Conservation (phyloP, 1,140 invertebrate genomes). For the Bilobella aurantiaca region DNA sequence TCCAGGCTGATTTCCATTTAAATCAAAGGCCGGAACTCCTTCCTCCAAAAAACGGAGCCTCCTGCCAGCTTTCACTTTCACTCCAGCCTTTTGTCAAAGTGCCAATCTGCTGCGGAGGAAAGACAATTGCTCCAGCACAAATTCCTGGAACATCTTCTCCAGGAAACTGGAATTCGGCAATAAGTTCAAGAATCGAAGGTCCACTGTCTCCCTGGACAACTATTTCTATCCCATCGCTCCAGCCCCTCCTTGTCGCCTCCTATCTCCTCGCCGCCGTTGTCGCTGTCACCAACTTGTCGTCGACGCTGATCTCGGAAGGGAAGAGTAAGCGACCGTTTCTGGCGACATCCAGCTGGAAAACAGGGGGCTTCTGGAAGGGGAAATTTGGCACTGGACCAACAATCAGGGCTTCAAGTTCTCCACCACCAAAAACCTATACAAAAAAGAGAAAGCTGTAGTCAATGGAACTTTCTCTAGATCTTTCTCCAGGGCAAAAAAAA, state of each 20-base stretch:
- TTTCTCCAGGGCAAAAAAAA: too few relatives aligned
- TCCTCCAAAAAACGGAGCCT: not conserved
- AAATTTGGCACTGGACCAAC: slow-evolving; percentile 10
- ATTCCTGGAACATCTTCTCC: not conserved
- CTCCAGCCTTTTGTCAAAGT: not conserved
- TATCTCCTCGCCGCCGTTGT: too few relatives aligned
- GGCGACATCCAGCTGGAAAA: too few relatives aligned
- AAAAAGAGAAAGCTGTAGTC: not conserved
- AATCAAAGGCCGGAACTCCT: not conserved
- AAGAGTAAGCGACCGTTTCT: too few relatives aligned
- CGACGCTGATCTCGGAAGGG: too few relatives aligned
- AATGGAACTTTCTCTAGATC: too few relatives aligned
- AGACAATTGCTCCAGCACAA: not conserved
- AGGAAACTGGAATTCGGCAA: not conserved
- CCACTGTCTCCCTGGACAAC: not conserved
- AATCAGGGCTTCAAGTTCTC: not conserved
- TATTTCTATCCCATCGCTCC: too few relatives aligned
- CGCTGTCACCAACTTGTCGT: too few relatives aligned
- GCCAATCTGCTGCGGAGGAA: not conserved
- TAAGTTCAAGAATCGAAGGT: not conserved
- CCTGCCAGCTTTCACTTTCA: not conserved
- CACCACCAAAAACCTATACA: not conserved
- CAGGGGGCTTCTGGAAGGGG: too few relatives aligned
- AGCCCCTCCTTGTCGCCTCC: too few relatives aligned
- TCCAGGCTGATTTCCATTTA: not conserved